A percentile compares a stretch with the other conserved stretches of the same genome.
These are phyloP conservation scores for Hyposoter didymator DNA, from an alignment of 2,888 invertebrate species.

Conservation along the genomic window DNA sequence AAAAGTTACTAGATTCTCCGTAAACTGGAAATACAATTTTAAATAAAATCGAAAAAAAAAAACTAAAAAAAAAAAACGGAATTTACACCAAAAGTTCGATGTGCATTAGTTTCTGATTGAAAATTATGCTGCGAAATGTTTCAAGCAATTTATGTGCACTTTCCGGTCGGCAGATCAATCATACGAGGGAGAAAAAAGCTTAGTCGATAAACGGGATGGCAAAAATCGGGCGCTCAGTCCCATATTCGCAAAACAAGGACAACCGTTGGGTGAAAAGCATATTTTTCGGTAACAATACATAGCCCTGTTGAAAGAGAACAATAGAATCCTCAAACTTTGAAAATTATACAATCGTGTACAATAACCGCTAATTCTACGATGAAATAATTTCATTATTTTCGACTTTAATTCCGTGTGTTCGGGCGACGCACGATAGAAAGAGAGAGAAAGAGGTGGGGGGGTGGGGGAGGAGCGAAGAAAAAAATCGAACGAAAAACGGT, in stretches of 20 bases:
- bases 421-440: constrained; percentile 29
- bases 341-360: constrained; percentile 34
- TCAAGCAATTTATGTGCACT: too few species aligned
- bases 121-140: neutral
- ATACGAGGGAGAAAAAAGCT: neutral
- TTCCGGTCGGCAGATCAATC: neutral
- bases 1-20: neutral
- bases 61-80: neutral
- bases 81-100: neutral
- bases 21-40: neutral
- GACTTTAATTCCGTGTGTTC: constrained; percentile 21
- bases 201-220: neutral
- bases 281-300: constrained; percentile 43
- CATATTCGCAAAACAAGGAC: constrained; percentile 22
- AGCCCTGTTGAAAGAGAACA: constrained; percentile 62
- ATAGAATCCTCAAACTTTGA: constrained; percentile 36
- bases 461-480: neutral
- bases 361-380: constrained; percentile 50
- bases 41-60: neutral
- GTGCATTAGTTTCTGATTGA: neutral
- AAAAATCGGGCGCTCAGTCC: neutral
- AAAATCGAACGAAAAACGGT: neutral
- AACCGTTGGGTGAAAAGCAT: constrained; percentile 28
- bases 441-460: constrained; percentile 14
- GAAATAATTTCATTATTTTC: constrained; percentile 28